These are phyloP conservation scores for Orchesella cincta DNA, from an alignment of 1,140 invertebrate genomes.

Conservation along the genomic window DNA sequence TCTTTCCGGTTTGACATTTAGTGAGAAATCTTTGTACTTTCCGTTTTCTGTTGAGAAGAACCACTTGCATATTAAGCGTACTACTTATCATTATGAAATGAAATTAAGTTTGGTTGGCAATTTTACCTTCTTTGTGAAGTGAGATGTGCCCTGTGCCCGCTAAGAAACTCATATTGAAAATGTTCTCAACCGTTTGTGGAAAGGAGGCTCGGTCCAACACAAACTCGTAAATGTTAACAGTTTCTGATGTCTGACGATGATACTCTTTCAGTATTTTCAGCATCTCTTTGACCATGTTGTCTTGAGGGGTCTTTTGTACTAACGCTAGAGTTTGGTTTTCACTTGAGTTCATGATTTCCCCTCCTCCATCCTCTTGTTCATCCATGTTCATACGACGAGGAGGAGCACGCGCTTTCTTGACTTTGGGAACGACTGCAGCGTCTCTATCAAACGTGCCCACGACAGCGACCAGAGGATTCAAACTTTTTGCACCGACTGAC, in stretches of 20 bases:
- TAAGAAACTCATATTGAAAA: conserved; percentile 38
- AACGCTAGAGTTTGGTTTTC: background rate
- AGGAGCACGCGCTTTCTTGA: conserved; percentile 38
- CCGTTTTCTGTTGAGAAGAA: background rate
- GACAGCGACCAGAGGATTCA: conserved; percentile 14
- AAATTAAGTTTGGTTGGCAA: background rate
- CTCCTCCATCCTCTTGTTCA: background rate
- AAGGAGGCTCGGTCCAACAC: conserved; percentile 30
- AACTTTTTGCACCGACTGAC: background rate
- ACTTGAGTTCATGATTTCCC: background rate
- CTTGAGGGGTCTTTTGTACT: conserved; percentile 1
- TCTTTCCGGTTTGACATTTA: background rate
- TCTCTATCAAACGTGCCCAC: conserved; percentile 44
- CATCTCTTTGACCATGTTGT: conserved; percentile 37
- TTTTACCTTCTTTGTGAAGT: conserved; percentile 14
- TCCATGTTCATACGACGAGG: conserved; percentile 13
- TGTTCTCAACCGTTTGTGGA: conserved; percentile 28
- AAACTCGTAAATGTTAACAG: conserved; percentile 36
- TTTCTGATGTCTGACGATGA: background rate
- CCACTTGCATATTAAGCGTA: too few species aligned
- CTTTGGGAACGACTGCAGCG: conserved; percentile 26
- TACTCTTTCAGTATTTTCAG: conserved; percentile 27
- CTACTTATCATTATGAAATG: too few species aligned
- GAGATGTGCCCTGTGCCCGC: conserved; percentile 35
- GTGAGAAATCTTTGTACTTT: conserved; percentile 8